Evolutionary conservation across 2,113 vertebrate species (phyloP).

Genomic region (Nibea coibor): DNA sequence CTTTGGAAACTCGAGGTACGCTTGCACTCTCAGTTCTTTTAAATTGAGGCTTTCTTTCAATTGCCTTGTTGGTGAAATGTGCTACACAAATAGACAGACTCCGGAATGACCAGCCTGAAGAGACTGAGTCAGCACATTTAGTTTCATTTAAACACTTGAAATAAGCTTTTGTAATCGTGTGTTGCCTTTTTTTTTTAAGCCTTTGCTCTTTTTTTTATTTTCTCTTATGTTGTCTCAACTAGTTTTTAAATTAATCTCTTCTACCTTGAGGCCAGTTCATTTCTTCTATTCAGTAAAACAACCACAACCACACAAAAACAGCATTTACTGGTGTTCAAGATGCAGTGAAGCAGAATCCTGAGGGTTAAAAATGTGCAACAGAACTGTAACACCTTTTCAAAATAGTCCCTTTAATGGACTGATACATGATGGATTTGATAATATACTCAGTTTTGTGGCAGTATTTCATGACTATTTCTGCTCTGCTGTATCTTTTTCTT

Average conservation of each 20-base stretch:
- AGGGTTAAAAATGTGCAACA: background rate
- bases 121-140: background rate
- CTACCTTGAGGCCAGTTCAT: background rate
- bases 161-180: background rate
- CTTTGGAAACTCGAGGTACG: background rate
- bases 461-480: background rate
- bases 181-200: background rate
- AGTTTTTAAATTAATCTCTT: background rate
- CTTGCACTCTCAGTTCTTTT: background rate
- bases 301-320: background rate
- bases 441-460: background rate
- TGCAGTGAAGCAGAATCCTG: background rate
- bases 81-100: background rate
- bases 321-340: background rate
- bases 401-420: background rate
- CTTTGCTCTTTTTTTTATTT: background rate
- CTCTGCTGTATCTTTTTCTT: conserved; percentile 11
- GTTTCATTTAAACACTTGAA: background rate
- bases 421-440: background rate
- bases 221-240: background rate
- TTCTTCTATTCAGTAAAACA: background rate
- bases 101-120: background rate
- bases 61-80: background rate
- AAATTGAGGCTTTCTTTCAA: background rate
- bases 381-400: background rate